A percentile compares a stretch with the other conserved stretches of the same genome.
Evolutionary conservation across 2,888 invertebrate genomes (phyloP).

Genomic region (Nymphalis urticae): DNA sequence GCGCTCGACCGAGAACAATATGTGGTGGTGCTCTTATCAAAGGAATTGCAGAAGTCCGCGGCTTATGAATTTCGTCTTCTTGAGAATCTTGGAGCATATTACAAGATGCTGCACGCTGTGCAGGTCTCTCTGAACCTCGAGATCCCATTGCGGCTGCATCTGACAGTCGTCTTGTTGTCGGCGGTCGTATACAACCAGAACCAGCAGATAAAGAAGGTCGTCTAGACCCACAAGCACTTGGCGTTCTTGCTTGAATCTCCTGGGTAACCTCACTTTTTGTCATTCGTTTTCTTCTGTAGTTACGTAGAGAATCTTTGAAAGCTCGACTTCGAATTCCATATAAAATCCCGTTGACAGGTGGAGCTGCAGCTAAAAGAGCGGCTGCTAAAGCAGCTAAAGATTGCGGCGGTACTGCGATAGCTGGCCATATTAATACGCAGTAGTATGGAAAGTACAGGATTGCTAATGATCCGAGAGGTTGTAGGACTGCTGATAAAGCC

Average conservation of each 20-base stretch:
- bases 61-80: constrained; percentile 64
- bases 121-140: constrained; percentile 68
- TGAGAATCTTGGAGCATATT: constrained; percentile 85
- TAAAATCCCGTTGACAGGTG: constrained; percentile 88
- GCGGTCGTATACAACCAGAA: constrained; percentile 70
- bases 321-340: constrained; percentile 89
- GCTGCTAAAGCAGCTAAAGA: constrained; percentile 82
- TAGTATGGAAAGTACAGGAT: constrained; percentile 89
- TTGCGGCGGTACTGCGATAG: constrained; percentile 62
- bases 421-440: constrained; percentile 85
- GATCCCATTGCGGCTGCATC: constrained; percentile 74
- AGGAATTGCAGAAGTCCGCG: constrained; percentile 71
- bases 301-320: constrained; percentile 86
- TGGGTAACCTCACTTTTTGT: constrained; percentile 90
- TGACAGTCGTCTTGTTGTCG: constrained; percentile 68
- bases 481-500: constrained; percentile 86
- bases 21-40: constrained; percentile 81
- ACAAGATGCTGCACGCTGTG: constrained; percentile 85
- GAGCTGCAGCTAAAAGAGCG: constrained; percentile 85
- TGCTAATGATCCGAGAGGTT: constrained; percentile 86
- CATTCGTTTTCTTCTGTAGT: constrained; percentile 89
- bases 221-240: constrained; percentile 88
- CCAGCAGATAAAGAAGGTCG: constrained; percentile 86
- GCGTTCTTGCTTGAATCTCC: constrained; percentile 90
- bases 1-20: constrained; percentile 82